Evolutionary conservation across 2,113 vertebrate species (phyloP).

Genomic region (Butorides virescens): DNA sequence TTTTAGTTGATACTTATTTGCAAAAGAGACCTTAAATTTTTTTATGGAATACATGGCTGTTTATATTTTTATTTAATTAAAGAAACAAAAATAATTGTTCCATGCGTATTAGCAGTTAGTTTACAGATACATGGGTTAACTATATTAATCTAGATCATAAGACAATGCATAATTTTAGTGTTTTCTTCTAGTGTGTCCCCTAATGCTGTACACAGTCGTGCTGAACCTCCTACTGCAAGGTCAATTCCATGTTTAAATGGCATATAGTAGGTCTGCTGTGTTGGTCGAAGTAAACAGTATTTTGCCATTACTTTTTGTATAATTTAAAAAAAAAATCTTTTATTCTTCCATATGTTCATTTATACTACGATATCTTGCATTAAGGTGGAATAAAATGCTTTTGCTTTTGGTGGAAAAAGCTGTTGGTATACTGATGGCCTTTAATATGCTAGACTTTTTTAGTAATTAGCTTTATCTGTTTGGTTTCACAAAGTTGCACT

Average conservation of each 20-base stretch:
- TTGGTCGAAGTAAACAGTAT: background rate
- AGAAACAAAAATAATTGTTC: background rate
- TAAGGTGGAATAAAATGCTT: background rate
- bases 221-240: background rate
- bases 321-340: background rate
- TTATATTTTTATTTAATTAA: background rate
- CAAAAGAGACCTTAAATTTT: background rate
- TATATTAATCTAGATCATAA: background rate
- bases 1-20: background rate
- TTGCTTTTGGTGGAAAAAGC: background rate
- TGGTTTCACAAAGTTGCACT: background rate
- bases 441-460: background rate
- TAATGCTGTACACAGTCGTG: background rate
- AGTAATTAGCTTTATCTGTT: background rate
- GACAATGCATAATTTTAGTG: background rate
- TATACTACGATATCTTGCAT: background rate
- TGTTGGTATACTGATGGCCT: background rate
- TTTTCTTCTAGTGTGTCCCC: background rate
- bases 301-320: background rate
- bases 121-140: background rate
- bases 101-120: background rate
- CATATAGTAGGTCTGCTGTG: too few relatives aligned
- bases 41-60: background rate
- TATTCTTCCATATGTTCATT: background rate
- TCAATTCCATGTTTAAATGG: background rate